phyloP scores from a whole-genome alignment of 1,140 invertebrate species.

The Drosophila dunni region DNA sequence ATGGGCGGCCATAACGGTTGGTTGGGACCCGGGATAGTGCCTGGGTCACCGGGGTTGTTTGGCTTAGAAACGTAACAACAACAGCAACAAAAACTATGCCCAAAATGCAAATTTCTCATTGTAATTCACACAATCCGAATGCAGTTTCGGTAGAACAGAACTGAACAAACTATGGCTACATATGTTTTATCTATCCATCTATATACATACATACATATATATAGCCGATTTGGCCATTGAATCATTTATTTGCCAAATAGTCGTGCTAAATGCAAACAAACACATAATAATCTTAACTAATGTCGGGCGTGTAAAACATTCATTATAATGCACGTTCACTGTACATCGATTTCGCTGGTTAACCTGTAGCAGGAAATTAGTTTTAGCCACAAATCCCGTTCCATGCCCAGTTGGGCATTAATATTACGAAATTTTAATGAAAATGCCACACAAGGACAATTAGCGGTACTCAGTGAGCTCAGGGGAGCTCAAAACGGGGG shows the following conservation, averaged over 20 bases:
- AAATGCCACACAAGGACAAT: slow-evolving; percentile 54
- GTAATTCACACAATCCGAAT: slow-evolving; percentile 40
- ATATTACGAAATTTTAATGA: slow-evolving; percentile 80
- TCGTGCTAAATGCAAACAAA: background rate
- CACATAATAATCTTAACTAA: too few relatives aligned
- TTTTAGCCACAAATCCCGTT: slow-evolving; percentile 60
- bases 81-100: slow-evolving; percentile 21
- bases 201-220: background rate
- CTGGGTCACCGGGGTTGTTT: slow-evolving; percentile 25
- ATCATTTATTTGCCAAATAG: background rate
- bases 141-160: background rate
- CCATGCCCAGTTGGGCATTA: slow-evolving; percentile 50
- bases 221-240: background rate
- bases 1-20: slow-evolving; percentile 36
- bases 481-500: slow-evolving; percentile 2
- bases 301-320: background rate
- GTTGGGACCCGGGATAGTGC: background rate
- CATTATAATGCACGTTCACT: background rate
- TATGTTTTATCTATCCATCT: slow-evolving; percentile 16
- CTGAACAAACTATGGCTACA: slow-evolving; percentile 7
- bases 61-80: slow-evolving; percentile 54
- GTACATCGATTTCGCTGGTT: background rate
- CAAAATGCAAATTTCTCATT: slow-evolving; percentile 49
- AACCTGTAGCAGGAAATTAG: slow-evolving; percentile 63
- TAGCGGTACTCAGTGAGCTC: slow-evolving; percentile 1